Evolutionary conservation across 2,113 vertebrate species (phyloP).

Genomic region (Fukomys damarensis): DNA sequence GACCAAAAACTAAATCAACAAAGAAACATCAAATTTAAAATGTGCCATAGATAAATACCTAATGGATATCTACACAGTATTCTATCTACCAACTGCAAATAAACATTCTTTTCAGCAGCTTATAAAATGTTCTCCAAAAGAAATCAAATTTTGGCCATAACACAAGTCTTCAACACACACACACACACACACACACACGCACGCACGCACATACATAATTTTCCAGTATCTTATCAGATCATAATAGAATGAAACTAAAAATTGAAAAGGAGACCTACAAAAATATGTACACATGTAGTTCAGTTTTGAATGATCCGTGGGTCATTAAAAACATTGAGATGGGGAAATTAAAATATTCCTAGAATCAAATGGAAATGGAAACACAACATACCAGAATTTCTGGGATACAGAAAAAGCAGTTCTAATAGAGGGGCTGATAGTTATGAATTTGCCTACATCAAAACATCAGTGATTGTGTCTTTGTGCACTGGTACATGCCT

Average conservation of each 20-base stretch:
- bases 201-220: too few relatives aligned
- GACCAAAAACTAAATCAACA: neutral
- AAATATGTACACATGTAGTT: neutral
- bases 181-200: too few relatives aligned
- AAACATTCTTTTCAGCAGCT: neutral
- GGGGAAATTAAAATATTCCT: neutral
- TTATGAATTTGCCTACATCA: neutral
- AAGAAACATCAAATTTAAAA: neutral
- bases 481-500: neutral
- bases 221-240: neutral
- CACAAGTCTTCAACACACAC: neutral
- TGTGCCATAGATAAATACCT: neutral
- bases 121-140: neutral
- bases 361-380: neutral
- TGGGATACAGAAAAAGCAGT: neutral
- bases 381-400: neutral
- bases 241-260: neutral
- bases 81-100: neutral
- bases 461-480: neutral
- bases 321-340: neutral
- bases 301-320: neutral
- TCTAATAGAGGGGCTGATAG: too few relatives aligned
- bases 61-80: neutral
- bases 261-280: neutral
- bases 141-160: neutral